Conservation (phyloP, 2,888 invertebrate species). For the Nycteola revayana region DNA sequence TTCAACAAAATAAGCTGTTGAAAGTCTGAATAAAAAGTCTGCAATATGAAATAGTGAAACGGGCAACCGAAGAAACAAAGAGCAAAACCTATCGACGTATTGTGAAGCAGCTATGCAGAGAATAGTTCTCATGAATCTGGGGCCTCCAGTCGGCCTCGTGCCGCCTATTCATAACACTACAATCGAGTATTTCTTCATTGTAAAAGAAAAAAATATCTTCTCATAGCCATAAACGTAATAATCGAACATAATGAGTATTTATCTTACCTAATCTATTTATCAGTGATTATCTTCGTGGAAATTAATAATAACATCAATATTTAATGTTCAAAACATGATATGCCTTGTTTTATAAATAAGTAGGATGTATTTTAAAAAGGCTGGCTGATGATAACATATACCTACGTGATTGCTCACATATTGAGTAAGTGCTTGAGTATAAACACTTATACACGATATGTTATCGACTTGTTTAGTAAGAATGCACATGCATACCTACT, state of each 20-base stretch:
- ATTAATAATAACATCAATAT: constrained; percentile 9
- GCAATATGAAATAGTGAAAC: constrained; percentile 51
- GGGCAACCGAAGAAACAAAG: constrained; percentile 51
- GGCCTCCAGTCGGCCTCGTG: constrained; percentile 41
- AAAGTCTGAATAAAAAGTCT: constrained; percentile 33
- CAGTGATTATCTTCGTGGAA: constrained; percentile 13
- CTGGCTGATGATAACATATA: constrained; percentile 39
- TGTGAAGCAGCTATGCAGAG: constrained; percentile 50
- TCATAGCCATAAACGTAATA: constrained; percentile 6
- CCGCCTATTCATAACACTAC: constrained; percentile 23
- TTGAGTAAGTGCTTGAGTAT: constrained; percentile 25
- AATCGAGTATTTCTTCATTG: constrained; percentile 7
- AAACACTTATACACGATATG: constrained; percentile 22
- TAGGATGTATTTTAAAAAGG: constrained; percentile 12
- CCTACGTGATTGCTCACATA: constrained; percentile 32
- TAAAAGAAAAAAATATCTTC: constrained; percentile 22
- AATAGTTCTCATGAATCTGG: constrained; percentile 58
- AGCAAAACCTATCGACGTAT: constrained; percentile 55
- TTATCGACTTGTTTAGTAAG: constrained; percentile 31
- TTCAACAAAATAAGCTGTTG: constrained; percentile 32
- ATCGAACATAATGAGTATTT: too few species aligned
- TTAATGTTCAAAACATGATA: too few species aligned
- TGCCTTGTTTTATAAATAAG: too few species aligned
- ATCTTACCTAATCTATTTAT: constrained; percentile 9
- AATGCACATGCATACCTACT: constrained; percentile 17